Evolutionary conservation across 2,888 invertebrate species (phyloP), one percentile per base, ranked within the genome.

Genomic region (Ferrisia virgata): DNA sequence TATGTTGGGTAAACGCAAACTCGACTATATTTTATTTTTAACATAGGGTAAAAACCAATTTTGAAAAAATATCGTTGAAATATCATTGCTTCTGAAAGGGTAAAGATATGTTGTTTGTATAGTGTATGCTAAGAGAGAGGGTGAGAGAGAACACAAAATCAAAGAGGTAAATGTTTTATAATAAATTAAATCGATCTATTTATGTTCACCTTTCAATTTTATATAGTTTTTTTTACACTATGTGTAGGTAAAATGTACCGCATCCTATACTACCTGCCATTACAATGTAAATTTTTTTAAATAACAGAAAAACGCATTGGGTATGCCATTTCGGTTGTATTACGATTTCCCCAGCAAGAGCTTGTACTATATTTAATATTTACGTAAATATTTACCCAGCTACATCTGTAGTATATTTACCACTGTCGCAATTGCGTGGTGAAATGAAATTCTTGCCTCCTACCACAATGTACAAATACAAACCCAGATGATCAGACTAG

Each of bases 21-120:
- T n/a, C 72, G 18, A 18, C 31, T 33, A 36, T 76, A 76, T 36
- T 76, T 76, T 76, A 76, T 76, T 76, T 76, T 76, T 76, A 76
- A 76, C 72, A 76, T 76, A 76, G 72, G 72, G 72, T 76, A 76
- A 76, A 76, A 76, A 76, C 72, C 72, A 76, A 76, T 76, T 76
- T 76, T 36, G 72, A 76, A 28, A 76, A 76, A 76, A 76, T 76
- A 76, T 76, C 72, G 72, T 76, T 36, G 72, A 76, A 76, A 76
- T 76, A 76, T 76, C 72, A 76, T 76, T 76, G 72, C 72, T 76
- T 36, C 72, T 33, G 36, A 76, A 36, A 25, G 72, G 36, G 33
- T 18, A 36, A 25, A 36, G 36, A 18, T 18, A 76, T 76, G 72
- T 76, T 69, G 69, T 33, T 76, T 76, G 72, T 76, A 36, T 15